Evolutionary conservation across 1,140 invertebrate genomes (phyloP), one percentile per base, ranked within the genome.

Genomic region (Oncopodura yosiiana): DNA sequence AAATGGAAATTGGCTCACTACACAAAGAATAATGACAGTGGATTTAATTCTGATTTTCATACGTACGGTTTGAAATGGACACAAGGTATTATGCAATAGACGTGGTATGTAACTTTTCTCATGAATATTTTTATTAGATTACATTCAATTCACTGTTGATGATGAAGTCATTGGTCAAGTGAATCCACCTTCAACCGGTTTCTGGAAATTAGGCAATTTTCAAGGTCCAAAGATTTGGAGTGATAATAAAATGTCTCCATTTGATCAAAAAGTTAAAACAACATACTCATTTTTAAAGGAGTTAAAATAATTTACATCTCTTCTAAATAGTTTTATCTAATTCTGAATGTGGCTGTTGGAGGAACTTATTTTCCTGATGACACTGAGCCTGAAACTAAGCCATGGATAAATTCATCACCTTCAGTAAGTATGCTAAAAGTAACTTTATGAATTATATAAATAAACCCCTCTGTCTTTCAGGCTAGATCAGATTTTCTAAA

Each of bases 251-350:
- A 73, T 75, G 68, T 75, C 77, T 27, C 77, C 77, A 3, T 79
- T 79, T 58, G 75, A 78, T 65, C 68, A 73, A 63, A 67, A 70
- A 37, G 72, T 74, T n/a, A n/a, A n/a, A n/a, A n/a, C n/a, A n/a
- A n/a, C n/a, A n/a, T n/a, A n/a, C n/a, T n/a, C n/a, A n/a, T n/a
- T n/a, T n/a, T n/a, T n/a, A n/a, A n/a, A n/a, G n/a, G n/a, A n/a
- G n/a, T n/a, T n/a, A n/a, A n/a, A n/a, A n/a, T n/a, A n/a, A n/a
- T n/a, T n/a, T n/a, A n/a, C n/a, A n/a, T n/a, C n/a, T n/a, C n/a
- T n/a, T n/a, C n/a, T n/a, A n/a, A n/a, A n/a, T n/a, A 70, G 69
- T 73, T 73, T 61, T 70, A 70, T 58, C 36, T 74, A 11, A 69
- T 73, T 38, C 41, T 73, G 24, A 72, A 73, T 58, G 63, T 71